A percentile compares a stretch with the other conserved stretches of the same genome.
Evolutionary conservation across 2,113 vertebrate species (phyloP).

Genomic region (Paracanthobrama guichenoti): DNA sequence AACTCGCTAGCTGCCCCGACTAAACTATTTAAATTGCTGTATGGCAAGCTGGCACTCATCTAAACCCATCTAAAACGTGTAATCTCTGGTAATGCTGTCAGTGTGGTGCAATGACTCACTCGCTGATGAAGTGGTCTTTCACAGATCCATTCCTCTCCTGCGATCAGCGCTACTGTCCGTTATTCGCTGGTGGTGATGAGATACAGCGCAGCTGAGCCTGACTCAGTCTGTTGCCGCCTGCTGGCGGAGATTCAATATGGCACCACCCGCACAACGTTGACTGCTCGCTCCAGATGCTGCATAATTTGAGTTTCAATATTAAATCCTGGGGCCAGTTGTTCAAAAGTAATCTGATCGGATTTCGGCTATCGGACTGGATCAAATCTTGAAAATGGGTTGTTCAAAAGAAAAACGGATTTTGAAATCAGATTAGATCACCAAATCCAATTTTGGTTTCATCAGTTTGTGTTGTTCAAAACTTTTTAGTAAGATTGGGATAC

Average conservation of each 20-base stretch:
- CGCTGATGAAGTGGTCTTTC: conserved; percentile 11
- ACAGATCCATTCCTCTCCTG: conserved; percentile 8
- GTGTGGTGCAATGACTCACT: conserved; percentile 2
- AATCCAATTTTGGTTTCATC: too few relatives aligned
- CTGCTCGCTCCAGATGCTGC: not conserved
- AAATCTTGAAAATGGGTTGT: too few relatives aligned
- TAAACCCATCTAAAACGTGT: not conserved
- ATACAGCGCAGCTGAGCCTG: not conserved
- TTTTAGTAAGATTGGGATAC: too few relatives aligned
- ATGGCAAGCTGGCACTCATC: not conserved
- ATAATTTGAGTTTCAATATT: too few relatives aligned
- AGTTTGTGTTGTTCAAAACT: too few relatives aligned
- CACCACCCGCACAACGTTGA: not conserved
- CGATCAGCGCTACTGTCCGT: not conserved
- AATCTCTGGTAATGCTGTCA: not conserved
- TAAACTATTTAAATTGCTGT: not conserved
- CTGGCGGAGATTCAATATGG: not conserved
- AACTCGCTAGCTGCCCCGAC: not conserved
- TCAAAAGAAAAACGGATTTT: too few relatives aligned
- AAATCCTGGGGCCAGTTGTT: too few relatives aligned
- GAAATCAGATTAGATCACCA: too few relatives aligned
- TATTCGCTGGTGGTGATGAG: conserved; percentile 6
- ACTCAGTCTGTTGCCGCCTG: conserved; percentile 13
- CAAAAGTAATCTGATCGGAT: too few relatives aligned
- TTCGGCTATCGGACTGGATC: too few relatives aligned